Conservation (phyloP, 2,888 invertebrate genomes). For the Isoperla grammatica region DNA sequence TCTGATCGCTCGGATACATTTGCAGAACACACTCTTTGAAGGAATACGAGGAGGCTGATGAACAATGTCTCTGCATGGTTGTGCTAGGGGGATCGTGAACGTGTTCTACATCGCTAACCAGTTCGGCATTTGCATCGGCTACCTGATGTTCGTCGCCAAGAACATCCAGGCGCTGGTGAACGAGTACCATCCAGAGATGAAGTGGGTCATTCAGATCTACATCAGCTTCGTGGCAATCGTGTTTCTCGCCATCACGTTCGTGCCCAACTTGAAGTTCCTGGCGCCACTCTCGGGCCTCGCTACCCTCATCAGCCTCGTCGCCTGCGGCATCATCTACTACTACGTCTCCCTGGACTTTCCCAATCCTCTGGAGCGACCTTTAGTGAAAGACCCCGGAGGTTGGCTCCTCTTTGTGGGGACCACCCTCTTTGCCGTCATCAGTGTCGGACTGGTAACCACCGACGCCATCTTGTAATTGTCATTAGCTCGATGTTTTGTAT, state of each 20-base stretch:
- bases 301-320: slow-evolving; percentile 46
- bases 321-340: slow-evolving; percentile 47
- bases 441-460: slow-evolving; percentile 30
- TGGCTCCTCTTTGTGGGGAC: slow-evolving; percentile 56
- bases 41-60: background rate
- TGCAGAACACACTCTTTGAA: too few species aligned
- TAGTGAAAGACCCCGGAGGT: slow-evolving; percentile 35
- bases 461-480: slow-evolving; percentile 3
- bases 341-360: slow-evolving; percentile 44
- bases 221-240: slow-evolving; percentile 3
- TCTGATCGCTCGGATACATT: too few species aligned
- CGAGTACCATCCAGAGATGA: background rate
- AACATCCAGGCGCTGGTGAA: slow-evolving; percentile 1
- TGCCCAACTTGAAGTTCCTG: slow-evolving; percentile 44
- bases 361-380: slow-evolving; percentile 33
- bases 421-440: slow-evolving; percentile 53
- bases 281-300: slow-evolving; percentile 51
- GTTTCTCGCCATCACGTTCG: slow-evolving; percentile 34
- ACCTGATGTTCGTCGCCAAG: slow-evolving; percentile 7
- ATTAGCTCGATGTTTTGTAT: too few species aligned
- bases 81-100: slow-evolving; percentile 1
- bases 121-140: slow-evolving; percentile 1
- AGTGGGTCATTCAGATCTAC: background rate
- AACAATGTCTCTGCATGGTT: background rate
- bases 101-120: slow-evolving; percentile 1